Evolutionary conservation across 2,888 invertebrate genomes (phyloP), one percentile per base, ranked within the genome.

Genomic region (Anoncus sp.): DNA sequence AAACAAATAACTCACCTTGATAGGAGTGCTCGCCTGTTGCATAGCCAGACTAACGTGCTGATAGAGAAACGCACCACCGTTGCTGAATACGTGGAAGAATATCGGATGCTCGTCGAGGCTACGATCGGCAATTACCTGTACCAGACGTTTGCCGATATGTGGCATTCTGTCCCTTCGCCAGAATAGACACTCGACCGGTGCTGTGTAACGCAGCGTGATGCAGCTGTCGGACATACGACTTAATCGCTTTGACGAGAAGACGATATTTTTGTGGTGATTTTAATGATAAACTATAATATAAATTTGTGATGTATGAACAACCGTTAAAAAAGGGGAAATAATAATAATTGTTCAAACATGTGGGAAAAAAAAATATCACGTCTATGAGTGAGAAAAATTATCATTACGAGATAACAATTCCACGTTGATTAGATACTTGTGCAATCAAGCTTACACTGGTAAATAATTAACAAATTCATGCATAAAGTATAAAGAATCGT

Each of bases 21-120:
- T 88, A 1, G 93, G 92, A 72, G 92, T 92, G 22, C 92, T 91
- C 45, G 92, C 91, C 75, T 92, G 92, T 80, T 92, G 92, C 83
- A 94, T 92, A 7, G 94, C 94, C 75, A 93, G 87, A 40, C 94
- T 94, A 82, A 96, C 94, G 89, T 95, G 94, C 80, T 94, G 94
- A 88, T 96, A 96, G 10, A 96, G 92, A 86, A 94, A 94, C 4
- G 95, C 94, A 18, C 96, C 96, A n/a, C 96, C 95, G 87, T 96
- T 96, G 79, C 96, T 96, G 88, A 96, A 96, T 72, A 95, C 93
- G 85, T 96, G 96, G 87, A 96, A 94, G 79, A 96, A 93, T 67
- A 96, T 92, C 6, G 96, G 96, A 90, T 95, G 95, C 40, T 93
- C 93, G 86, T 95, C 94, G 76, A 96, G 93, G 85, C 94, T 94